Conservation (phyloP, 2,113 vertebrate species). For the Cyphomyrus discorhynchus region DNA sequence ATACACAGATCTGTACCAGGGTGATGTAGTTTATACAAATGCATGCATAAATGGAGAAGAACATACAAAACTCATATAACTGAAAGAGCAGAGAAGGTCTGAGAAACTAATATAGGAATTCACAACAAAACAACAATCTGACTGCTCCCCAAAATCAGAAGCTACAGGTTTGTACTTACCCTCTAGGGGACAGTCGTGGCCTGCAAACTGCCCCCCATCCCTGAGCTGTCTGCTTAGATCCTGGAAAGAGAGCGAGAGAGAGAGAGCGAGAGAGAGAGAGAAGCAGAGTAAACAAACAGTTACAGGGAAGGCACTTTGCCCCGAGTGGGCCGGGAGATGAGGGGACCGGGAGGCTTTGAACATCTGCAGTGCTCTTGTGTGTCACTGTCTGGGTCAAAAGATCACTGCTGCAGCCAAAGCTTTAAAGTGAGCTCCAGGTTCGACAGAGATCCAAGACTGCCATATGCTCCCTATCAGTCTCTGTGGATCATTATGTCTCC, state of each 20-base stretch:
- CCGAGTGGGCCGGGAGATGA: constrained; percentile 32
- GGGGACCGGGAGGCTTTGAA: constrained; percentile 32
- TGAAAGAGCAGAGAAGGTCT: background rate
- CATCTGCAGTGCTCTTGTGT: constrained; percentile 55
- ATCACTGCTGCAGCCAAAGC: constrained; percentile 40
- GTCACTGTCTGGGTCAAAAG: constrained; percentile 44
- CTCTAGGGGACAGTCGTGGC: constrained; percentile 69
- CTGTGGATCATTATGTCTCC: background rate
- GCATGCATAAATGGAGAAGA: background rate
- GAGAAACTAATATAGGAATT: background rate
- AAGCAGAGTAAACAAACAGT: constrained; percentile 48
- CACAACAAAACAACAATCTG: background rate
- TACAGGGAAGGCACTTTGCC: constrained; percentile 58
- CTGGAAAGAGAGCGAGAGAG: constrained; percentile 38
- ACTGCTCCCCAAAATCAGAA: background rate
- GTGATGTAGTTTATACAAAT: background rate
- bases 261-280: constrained; percentile 33
- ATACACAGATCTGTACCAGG: background rate
- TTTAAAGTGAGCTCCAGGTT: constrained; percentile 39
- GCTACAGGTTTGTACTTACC: constrained; percentile 53
- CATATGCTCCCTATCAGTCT: constrained; percentile 29
- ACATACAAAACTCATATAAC: background rate
- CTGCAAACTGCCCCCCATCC: constrained; percentile 55
- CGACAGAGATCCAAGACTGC: constrained; percentile 41
- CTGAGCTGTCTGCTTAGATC: constrained; percentile 56